These are phyloP conservation scores for Ommatoiulus sabulosus DNA, from an alignment of 2,888 invertebrate genomes.

Conservation along the genomic window DNA sequence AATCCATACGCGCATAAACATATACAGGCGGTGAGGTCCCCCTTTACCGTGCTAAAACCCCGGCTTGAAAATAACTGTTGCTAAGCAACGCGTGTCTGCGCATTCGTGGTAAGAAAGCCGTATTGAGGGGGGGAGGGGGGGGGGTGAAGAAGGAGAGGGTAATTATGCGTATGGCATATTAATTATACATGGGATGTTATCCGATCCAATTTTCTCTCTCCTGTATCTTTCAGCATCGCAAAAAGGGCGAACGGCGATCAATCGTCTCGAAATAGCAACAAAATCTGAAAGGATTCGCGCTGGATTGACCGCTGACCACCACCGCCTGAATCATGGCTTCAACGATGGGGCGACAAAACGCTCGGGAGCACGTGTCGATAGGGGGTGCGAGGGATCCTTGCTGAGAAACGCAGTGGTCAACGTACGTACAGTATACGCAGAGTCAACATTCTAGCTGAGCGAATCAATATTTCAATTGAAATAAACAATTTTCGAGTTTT, in stretches of 20 bases:
- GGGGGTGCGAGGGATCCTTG: not conserved
- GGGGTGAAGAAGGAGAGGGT: not conserved
- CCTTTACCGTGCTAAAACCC: slow-evolving; percentile 22
- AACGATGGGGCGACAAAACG: not conserved
- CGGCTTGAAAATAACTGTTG: slow-evolving; percentile 7
- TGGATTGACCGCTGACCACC: slow-evolving; percentile 11
- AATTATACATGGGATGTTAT: slow-evolving; percentile 55
- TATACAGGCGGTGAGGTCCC: slow-evolving; percentile 23
- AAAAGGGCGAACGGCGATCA: slow-evolving; percentile 7
- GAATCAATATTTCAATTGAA: too few relatives aligned
- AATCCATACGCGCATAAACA: slow-evolving; percentile 45
- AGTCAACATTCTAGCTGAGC: too few relatives aligned
- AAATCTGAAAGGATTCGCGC: slow-evolving; percentile 12
- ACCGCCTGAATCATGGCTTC: not conserved
- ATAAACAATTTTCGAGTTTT: too few relatives aligned
- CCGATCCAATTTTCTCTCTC: slow-evolving; percentile 50
- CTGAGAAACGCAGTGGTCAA: too few relatives aligned
- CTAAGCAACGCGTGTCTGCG: slow-evolving; percentile 31
- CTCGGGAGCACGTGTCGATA: not conserved
- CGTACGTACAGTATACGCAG: too few relatives aligned
- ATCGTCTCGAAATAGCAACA: not conserved
- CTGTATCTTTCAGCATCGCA: not conserved
- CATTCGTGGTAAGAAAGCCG: not conserved
- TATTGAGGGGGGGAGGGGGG: not conserved
- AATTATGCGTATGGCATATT: slow-evolving; percentile 54